Percentiles rank a stretch among this genome's conserved stretches.
Conservation (phyloP, 2,888 invertebrate species). For the Heliconius erato region DNA sequence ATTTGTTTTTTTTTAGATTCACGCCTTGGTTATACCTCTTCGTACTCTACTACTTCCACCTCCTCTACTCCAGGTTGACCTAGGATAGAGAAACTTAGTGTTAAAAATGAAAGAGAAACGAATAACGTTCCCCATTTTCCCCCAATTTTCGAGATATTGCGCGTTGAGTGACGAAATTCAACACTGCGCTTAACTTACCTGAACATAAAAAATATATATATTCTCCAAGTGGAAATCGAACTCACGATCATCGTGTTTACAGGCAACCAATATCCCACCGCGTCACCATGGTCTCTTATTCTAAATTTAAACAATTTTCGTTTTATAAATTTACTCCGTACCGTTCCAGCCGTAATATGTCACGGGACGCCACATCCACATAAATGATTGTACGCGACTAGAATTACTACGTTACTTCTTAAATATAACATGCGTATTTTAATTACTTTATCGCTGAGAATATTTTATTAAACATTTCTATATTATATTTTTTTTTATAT, state of each 20-base stretch:
- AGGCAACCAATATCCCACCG: background rate
- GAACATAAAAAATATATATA: too few species aligned
- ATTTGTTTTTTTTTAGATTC: too few species aligned
- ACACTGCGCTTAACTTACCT: too few species aligned
- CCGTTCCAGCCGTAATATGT: conserved; percentile 39
- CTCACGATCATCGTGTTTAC: background rate
- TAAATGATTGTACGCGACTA: conserved; percentile 40
- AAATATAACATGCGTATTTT: conserved; percentile 4
- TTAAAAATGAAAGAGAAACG: too few species aligned
- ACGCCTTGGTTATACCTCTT: too few species aligned
- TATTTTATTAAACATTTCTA: background rate
- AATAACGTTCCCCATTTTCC: too few species aligned
- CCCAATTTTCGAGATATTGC: too few species aligned
- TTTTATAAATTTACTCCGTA: conserved; percentile 4
- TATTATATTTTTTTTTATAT: too few species aligned
- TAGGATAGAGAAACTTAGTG: too few species aligned
- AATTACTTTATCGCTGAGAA: background rate
- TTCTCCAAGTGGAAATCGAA: background rate
- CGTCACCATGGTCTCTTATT: background rate
- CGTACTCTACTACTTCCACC: too few species aligned
- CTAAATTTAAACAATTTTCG: conserved; percentile 11
- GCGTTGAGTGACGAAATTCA: background rate
- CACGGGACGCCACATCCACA: conserved; percentile 32
- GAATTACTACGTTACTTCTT: conserved; percentile 29
- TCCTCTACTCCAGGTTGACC: too few species aligned